phyloP scores from a whole-genome alignment of 2,888 invertebrate species.

The Xylocampa areola region DNA sequence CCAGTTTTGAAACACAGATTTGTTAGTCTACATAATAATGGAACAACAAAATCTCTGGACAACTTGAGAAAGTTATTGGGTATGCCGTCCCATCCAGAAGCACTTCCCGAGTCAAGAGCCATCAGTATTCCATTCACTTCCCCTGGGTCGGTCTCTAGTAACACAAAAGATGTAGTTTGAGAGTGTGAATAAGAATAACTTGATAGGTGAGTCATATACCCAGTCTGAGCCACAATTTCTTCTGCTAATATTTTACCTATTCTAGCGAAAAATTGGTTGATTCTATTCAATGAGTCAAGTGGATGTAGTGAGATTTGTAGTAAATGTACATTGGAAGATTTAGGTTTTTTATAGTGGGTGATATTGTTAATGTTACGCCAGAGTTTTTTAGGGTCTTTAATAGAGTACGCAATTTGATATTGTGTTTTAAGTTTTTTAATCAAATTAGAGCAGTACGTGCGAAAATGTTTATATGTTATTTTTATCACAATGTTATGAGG shows the following conservation, averaged over 20 bases:
- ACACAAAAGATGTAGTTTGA: conserved; percentile 13
- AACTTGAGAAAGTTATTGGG: conserved; percentile 32
- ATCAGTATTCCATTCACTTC: conserved; percentile 18
- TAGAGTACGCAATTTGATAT: conserved; percentile 2
- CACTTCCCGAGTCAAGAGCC: conserved; percentile 28
- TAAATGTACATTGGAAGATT: conserved; percentile 5
- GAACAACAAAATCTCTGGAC: conserved; percentile 12
- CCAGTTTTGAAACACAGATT: conserved; percentile 34
- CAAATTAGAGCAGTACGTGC: conserved; percentile 9
- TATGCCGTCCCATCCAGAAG: conserved; percentile 39
- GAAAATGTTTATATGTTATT: conserved; percentile 14
- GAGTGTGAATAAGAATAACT: neutral
- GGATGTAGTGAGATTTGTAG: conserved; percentile 1
- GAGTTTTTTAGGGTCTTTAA: conserved; percentile 5
- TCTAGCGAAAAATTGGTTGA: conserved; percentile 1
- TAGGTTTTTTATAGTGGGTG: conserved; percentile 10
- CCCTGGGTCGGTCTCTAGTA: conserved; percentile 19
- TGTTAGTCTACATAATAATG: conserved; percentile 24
- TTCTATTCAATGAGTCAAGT: conserved; percentile 5
- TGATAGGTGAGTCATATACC: neutral
- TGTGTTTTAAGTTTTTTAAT: conserved; percentile 15
- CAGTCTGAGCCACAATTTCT: conserved; percentile 1
- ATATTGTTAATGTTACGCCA: conserved; percentile 12
- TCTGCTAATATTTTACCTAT: conserved; percentile 10
- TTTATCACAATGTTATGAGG: conserved; percentile 1